phyloP scores from a whole-genome alignment of 2,113 vertebrate genomes.

The Lutjanus erythropterus region DNA sequence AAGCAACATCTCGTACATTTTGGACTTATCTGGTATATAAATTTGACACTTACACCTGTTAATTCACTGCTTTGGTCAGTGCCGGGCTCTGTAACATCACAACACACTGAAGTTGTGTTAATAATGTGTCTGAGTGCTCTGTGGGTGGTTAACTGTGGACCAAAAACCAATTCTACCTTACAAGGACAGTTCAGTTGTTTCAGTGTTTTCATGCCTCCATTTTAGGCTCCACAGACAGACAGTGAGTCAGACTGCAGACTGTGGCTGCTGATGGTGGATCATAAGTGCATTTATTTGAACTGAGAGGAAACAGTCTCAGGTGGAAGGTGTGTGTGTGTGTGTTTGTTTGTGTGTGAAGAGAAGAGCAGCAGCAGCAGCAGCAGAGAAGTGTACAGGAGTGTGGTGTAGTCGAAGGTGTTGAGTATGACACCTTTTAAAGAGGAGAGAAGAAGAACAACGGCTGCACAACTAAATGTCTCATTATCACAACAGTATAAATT shows the following conservation, averaged over 20 bases:
- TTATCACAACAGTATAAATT: not conserved
- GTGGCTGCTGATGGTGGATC: slow-evolving; percentile 41
- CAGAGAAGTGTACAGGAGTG: slow-evolving; percentile 7
- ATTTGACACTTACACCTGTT: not conserved
- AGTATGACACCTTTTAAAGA: not conserved
- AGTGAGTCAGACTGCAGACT: slow-evolving; percentile 61
- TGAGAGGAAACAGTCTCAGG: slow-evolving; percentile 25
- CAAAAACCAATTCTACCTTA: not conserved
- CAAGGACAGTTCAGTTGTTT: not conserved
- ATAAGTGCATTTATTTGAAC: slow-evolving; percentile 22
- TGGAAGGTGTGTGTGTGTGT: slow-evolving; percentile 24
- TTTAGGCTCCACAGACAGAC: slow-evolving; percentile 55
- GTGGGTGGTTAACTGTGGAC: not conserved
- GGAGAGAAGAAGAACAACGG: slow-evolving; percentile 4
- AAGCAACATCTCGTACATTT: not conserved
- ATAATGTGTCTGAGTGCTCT: not conserved
- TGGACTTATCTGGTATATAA: not conserved
- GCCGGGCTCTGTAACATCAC: not conserved
- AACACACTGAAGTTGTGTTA: not conserved
- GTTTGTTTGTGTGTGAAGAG: not conserved
- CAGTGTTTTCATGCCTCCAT: slow-evolving; percentile 48
- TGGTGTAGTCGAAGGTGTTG: not conserved
- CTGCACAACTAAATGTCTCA: slow-evolving; percentile 35
- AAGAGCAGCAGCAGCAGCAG: slow-evolving; percentile 18
- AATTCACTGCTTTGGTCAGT: not conserved